Evolutionary conservation across 2,797 vertebrate genomes (phyloP).

Genomic region (Peromyscus melanophrys): DNA sequence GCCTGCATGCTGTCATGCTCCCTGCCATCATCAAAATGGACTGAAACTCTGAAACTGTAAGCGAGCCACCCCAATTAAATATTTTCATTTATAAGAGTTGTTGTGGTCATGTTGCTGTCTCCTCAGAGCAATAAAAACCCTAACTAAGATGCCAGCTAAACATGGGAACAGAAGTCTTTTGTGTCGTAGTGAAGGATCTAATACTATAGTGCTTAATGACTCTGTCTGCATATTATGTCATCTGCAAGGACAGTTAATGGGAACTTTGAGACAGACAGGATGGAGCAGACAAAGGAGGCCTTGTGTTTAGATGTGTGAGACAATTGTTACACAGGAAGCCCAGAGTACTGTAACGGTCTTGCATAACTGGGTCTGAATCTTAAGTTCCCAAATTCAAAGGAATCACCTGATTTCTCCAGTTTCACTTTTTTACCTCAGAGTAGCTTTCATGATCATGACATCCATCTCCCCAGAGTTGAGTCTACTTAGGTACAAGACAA

Average conservation of each 20-base stretch:
- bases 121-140: not conserved
- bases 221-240: not conserved
- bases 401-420: not conserved
- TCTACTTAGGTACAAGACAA: not conserved
- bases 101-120: not conserved
- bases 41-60: not conserved
- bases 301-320: not conserved
- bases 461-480: not conserved
- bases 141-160: not conserved
- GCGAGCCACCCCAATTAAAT: not conserved
- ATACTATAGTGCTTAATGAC: not conserved
- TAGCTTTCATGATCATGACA: not conserved
- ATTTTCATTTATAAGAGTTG: not conserved
- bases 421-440: not conserved
- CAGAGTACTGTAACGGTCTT: not conserved
- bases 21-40: not conserved
- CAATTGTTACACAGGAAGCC: not conserved
- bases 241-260: not conserved
- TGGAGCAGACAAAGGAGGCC: not conserved
- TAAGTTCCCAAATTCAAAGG: not conserved
- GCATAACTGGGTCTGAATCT: not conserved
- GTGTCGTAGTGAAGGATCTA: not conserved
- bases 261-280: not conserved
- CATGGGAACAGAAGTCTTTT: not conserved
- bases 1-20: not conserved